Evolutionary conservation across 2,113 vertebrate genomes (phyloP), one percentile per base, ranked within the genome.

Genomic region (Thamnophis sirtalis): DNA sequence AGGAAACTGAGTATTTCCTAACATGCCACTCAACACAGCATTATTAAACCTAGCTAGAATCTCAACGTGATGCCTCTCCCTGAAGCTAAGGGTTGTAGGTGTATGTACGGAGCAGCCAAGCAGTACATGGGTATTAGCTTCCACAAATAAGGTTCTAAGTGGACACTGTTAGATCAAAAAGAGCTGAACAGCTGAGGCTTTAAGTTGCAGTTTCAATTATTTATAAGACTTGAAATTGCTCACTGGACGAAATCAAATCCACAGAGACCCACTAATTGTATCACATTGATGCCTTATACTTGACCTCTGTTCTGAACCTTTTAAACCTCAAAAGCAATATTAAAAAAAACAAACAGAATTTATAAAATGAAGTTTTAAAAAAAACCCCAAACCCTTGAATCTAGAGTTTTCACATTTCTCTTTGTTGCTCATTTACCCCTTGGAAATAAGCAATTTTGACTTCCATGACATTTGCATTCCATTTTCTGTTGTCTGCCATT

Each of bases 201-300:
- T 60, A 60, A 50, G 21, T 84, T 89, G 60, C 53, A 84, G 63
- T 19, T 60, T 92, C 87, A 60, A 50, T 92, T 92, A 85, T 92
- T 92, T 89, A 50, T 48, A 85, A 60, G 54, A 60, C 3, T 50
- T 43, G 54, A 85, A 92, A 53, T 51, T 24, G 73, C 54, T 85
- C 50, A 50, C 54, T 89, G n/a, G 48, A 58, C 55, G 63, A 60
- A 53, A 86, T 86, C 5, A 63, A 54, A 3, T 48, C 55, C 22
- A 26, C 8, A 86, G 49, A 50, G 80, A 63, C 80, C 49, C 26
- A 28, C 48, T 89, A 63, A 92, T 63, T 92, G 91, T 49, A 86
- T n/a, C 55, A 51, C 22, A 2, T 88, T 92, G 73, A 33, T 51
- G 38, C 48, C 24, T 89, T 85, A n/a, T 38, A 85, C n/a, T 85